Percentiles rank a stretch among this genome's conserved stretches.
Conservation (phyloP, 2,113 vertebrate genomes). For the Scatophagus argus region DNA sequence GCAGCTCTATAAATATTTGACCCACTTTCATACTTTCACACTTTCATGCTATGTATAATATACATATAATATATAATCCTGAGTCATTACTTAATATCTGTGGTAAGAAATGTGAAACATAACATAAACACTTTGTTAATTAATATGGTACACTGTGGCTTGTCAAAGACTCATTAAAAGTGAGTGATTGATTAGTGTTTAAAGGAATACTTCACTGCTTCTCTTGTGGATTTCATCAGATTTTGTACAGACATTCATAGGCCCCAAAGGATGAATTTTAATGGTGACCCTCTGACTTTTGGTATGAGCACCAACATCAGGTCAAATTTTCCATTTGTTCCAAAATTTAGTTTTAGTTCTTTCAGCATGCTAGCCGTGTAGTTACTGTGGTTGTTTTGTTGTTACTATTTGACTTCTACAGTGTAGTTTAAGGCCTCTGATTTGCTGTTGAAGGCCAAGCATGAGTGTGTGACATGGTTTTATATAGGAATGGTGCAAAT, state of each 20-base stretch:
- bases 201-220: background rate
- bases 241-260: too few species aligned
- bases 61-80: slow-evolving; percentile 21
- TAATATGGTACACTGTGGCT: slow-evolving; percentile 40
- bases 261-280: too few species aligned
- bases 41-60: too few species aligned
- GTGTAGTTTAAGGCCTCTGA: background rate
- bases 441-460: background rate
- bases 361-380: too few species aligned
- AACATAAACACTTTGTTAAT: slow-evolving; percentile 37
- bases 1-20: slow-evolving; percentile 38
- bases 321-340: too few species aligned
- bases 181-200: slow-evolving; percentile 4
- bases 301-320: too few species aligned
- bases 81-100: slow-evolving; percentile 38
- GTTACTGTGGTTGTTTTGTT: too few species aligned
- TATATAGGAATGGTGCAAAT: background rate
- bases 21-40: slow-evolving; percentile 41
- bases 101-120: slow-evolving; percentile 55
- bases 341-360: too few species aligned
- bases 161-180: slow-evolving; percentile 35
- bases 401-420: background rate
- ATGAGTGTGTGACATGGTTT: background rate
- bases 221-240: background rate
- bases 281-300: too few species aligned